Evolutionary conservation across 2,113 vertebrate genomes (phyloP), one percentile per base, ranked within the genome.

Genomic region (Pheucticus melanocephalus): DNA sequence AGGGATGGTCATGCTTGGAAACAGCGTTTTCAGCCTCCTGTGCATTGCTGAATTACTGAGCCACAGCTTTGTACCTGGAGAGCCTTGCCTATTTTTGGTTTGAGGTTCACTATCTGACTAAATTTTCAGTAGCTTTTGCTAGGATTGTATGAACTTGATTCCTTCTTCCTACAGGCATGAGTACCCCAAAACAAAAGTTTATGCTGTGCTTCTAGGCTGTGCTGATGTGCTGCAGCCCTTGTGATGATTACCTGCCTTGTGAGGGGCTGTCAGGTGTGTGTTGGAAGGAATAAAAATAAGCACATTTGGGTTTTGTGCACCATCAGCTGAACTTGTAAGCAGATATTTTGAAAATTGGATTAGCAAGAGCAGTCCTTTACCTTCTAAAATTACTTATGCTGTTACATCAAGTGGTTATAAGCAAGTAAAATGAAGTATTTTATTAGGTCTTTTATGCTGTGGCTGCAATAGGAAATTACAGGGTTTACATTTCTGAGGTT

Each of bases 351-450:
- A 53, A 50, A 60, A 82, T 9, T 64, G 48, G 45, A 86, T 81
- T 90, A 85, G 63, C 35, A 47, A 63, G 64, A 84, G 42, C 57
- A 70, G n/a, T 56, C 75, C 76, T 96, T 86, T 82, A 66, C 81
- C 64, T 90, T 97, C 79, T 88, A 66, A 84, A 96, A 91, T 93
- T 59, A 84, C 4, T n/a, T 75, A 47, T 0, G 1, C 61, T 83
- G 44, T 65, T 86, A 65, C 31, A 70, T 68, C 47, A 89, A 83
- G 75, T 68, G 64, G 56, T 86, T 84, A 71, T n/a, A 94, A 95
- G 94, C 87, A 93, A 96, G 84, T 88, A 73, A 78, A 82, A 69
- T 48, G 82, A 92, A 90, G 28, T 82, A 71, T 89, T 97, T 98
- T 94, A 93, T 94, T 93, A 77, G 57, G 23, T 92, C 30, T 66